Conservation (phyloP, 2,113 vertebrate species). For the Anoplopoma fimbria region DNA sequence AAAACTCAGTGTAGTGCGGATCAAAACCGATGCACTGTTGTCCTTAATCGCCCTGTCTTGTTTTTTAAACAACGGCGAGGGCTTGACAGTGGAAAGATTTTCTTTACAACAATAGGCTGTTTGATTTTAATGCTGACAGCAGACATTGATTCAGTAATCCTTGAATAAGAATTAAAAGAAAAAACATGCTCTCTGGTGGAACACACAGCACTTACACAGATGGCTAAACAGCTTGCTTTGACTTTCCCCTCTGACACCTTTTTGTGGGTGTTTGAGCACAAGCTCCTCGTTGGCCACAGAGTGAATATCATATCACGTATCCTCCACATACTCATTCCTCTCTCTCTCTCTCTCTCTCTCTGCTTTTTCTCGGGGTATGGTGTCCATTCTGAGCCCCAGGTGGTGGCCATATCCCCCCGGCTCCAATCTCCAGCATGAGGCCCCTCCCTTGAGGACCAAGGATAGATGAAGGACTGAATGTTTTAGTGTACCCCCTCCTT, state of each 20-base stretch:
- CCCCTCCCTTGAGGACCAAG: constrained; percentile 59
- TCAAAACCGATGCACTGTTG: neutral
- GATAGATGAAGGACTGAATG: constrained; percentile 60
- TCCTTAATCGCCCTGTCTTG: neutral
- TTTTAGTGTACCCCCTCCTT: constrained; percentile 17
- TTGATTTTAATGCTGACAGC: constrained; percentile 38
- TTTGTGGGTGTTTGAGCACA: constrained; percentile 36
- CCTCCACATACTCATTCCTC: constrained; percentile 40
- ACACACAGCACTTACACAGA: constrained; percentile 57
- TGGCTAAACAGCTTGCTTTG: constrained; percentile 75
- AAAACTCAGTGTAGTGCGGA: constrained; percentile 11
- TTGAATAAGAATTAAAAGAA: constrained; percentile 4
- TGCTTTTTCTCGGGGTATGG: constrained; percentile 25
- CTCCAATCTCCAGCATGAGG: constrained; percentile 43
- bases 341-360: neutral
- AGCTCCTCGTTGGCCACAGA: constrained; percentile 37
- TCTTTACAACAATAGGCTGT: constrained; percentile 9
- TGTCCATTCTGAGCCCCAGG: constrained; percentile 61
- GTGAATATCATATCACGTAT: constrained; percentile 58
- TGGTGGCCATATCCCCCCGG: constrained; percentile 57
- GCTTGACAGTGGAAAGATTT: constrained; percentile 5
- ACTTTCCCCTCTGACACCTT: constrained; percentile 65
- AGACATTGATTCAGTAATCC: constrained; percentile 41
- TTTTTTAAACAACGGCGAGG: constrained; percentile 27
- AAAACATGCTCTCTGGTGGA: constrained; percentile 10